Evolutionary conservation across 2,797 vertebrate genomes (phyloP).

Genomic region (Orestias chungarensis): DNA sequence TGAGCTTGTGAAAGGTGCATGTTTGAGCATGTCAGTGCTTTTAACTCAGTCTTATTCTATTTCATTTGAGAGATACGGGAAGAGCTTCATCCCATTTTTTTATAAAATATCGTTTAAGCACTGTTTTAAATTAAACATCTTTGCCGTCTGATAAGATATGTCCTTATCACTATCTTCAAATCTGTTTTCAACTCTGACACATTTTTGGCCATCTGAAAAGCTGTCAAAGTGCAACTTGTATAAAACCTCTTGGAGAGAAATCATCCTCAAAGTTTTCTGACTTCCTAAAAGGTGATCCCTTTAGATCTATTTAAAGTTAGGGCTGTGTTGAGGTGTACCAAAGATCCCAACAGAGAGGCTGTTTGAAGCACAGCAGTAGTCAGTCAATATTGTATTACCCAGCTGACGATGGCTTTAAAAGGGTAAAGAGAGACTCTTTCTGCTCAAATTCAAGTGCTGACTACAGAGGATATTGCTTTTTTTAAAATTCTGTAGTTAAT

Average conservation of each 20-base stretch:
- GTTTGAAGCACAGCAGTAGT: conserved; percentile 44
- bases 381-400: conserved; percentile 60
- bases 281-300: conserved; percentile 58
- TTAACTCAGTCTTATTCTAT: conserved; percentile 4
- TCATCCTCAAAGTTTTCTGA: conserved; percentile 49
- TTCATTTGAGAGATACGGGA: not conserved
- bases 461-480: conserved; percentile 55
- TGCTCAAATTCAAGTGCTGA: conserved; percentile 32
- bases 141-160: conserved; percentile 11
- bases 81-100: conserved; percentile 5
- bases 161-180: conserved; percentile 8
- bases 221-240: conserved; percentile 24
- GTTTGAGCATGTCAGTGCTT: not conserved
- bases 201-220: conserved; percentile 34
- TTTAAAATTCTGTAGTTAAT: conserved; percentile 40
- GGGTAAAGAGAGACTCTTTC: conserved; percentile 55
- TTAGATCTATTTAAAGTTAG: conserved; percentile 55
- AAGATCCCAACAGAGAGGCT: conserved; percentile 33
- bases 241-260: conserved; percentile 8
- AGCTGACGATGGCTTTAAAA: conserved; percentile 55
- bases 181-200: conserved; percentile 45
- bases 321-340: conserved; percentile 22
- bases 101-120: conserved; percentile 25
- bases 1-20: not conserved
- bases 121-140: conserved; percentile 25